Percentiles rank a stretch among this genome's conserved stretches.
phyloP scores from a whole-genome alignment of 2,797 vertebrate species.

The Bovichtus diacanthus region DNA sequence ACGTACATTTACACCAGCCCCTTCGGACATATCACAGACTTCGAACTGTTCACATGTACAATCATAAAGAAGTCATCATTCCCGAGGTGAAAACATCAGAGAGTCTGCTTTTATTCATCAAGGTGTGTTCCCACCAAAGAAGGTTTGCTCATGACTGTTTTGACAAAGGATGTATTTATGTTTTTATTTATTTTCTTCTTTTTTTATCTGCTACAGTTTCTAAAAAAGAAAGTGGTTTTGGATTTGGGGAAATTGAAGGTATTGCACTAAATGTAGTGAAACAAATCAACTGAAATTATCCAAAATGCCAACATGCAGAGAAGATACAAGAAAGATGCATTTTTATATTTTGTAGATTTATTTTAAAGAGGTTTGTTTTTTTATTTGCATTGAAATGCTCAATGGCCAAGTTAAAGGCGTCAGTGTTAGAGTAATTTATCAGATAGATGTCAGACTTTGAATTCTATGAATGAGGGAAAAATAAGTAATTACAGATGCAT shows the following conservation, averaged over 20 bases:
- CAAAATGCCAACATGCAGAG: constrained; percentile 75
- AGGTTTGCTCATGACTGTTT: constrained; percentile 31
- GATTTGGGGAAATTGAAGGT: constrained; percentile 62
- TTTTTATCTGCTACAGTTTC: constrained; percentile 67
- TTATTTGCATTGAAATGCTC: constrained; percentile 69
- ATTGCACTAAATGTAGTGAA: constrained; percentile 82
- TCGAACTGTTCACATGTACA: constrained; percentile 44
- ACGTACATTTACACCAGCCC: constrained; percentile 29
- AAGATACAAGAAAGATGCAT: constrained; percentile 69
- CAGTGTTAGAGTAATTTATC: constrained; percentile 68
- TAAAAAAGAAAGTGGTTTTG: constrained; percentile 45
- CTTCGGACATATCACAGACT: constrained; percentile 69
- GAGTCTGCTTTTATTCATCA: constrained; percentile 45
- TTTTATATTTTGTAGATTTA: constrained; percentile 80
- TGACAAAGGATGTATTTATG: constrained; percentile 72
- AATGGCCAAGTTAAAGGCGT: constrained; percentile 56
- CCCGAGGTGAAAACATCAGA: constrained; percentile 33
- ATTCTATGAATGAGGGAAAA: constrained; percentile 57
- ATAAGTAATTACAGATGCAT: constrained; percentile 13
- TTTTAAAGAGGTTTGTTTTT: constrained; percentile 61
- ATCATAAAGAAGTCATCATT: constrained; percentile 45
- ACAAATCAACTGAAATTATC: constrained; percentile 58
- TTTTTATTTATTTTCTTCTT: constrained; percentile 77
- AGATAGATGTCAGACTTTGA: constrained; percentile 55
- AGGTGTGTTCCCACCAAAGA: constrained; percentile 44